Evolutionary conservation across 1,140 invertebrate species (phyloP), one percentile per base, ranked within the genome.

Genomic region (Lepidurus packardi): DNA sequence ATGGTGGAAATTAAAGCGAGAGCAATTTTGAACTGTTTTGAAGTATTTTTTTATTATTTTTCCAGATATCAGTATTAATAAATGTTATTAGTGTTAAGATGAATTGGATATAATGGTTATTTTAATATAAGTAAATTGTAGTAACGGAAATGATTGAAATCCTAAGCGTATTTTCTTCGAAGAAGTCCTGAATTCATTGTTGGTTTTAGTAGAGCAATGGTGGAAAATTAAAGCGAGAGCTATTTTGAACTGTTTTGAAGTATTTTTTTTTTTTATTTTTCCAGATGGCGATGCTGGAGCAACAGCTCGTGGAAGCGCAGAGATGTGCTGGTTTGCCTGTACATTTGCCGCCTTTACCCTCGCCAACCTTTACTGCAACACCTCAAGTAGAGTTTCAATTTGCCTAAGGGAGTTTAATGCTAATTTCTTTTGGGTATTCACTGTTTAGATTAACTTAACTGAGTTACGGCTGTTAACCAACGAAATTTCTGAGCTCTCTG

Each of bases 281-380:
- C 10, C 81, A 91, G 90, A 89, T 91, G 44, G 90, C 91, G 75
- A 87, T 89, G 78, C 83, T 92, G 78, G 91, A 92, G 81, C 86
- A 89, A 74, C 89, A 91, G 81, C 85, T 93, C 78, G 88, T 91
- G 81, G 93, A 95, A 82, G 94, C 93, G 0, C 94, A 96, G 83
- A 90, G 91, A 82, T 91, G 91, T 83, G 94, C 94, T 25, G 95
- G 94, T 16, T 87, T 97, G 43, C 93, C 94, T 0, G 90, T 94
- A 16, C 80, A 78, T 21, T 77, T 82, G 43, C 82, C 82, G 6
- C 81, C 82, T 2, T 74, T 79, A 7, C 76, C 81, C 24, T 81
- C 81, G 34, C 80, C 80, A 7, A 80, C 81, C 24, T 79, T 65
- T 16, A 16, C 21, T 13, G 53, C 53, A 13, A 65, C 53, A 80